phyloP scores from a whole-genome alignment of 2,797 vertebrate species.

The Rachycentron canadum region DNA sequence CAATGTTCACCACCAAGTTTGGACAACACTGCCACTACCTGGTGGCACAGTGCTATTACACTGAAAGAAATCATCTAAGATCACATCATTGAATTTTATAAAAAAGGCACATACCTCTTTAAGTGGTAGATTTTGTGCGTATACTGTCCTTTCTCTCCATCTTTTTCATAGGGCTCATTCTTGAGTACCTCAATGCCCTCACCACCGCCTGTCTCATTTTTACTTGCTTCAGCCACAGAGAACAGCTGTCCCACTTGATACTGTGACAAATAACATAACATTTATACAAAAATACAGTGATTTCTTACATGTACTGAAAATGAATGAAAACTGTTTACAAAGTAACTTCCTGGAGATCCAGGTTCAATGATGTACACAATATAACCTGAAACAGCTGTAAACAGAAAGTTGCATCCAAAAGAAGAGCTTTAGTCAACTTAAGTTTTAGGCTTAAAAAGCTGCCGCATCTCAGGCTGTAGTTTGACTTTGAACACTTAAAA shows the following conservation, averaged over 20 bases:
- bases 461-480: not conserved
- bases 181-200: constrained; percentile 95
- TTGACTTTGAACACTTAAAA: not conserved
- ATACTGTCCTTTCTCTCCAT: constrained; percentile 93
- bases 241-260: constrained; percentile 97
- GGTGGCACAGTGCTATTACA: constrained; percentile 63
- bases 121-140: constrained; percentile 96
- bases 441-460: not conserved
- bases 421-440: no score
- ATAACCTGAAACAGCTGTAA: no score
- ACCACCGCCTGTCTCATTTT: constrained; percentile 96
- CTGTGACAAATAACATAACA: constrained; percentile 74
- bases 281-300: not conserved
- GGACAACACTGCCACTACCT: constrained; percentile 73
- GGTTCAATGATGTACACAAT: not conserved
- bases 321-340: not conserved
- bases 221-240: constrained; percentile 97
- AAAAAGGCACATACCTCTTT: constrained; percentile 62
- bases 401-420: no score
- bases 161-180: constrained; percentile 94
- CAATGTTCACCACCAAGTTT: constrained; percentile 22
- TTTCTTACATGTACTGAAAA: not conserved
- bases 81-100: not conserved
- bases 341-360: not conserved
- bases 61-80: not conserved